phyloP scores from a whole-genome alignment of 2,113 vertebrate species.

The Equus quagga region DNA sequence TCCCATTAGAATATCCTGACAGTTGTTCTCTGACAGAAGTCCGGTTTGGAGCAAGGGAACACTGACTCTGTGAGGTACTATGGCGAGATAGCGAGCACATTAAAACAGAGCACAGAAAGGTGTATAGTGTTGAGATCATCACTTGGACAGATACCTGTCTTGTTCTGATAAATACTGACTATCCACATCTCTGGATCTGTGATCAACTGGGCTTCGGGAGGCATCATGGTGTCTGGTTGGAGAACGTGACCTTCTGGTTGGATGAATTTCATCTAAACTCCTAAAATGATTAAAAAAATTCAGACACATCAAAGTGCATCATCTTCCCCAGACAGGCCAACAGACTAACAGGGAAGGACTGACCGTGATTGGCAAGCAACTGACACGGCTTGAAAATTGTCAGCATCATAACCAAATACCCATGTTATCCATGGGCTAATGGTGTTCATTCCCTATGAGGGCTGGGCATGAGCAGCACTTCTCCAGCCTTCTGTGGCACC shows the following conservation, averaged over 20 bases:
- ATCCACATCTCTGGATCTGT: constrained; percentile 93
- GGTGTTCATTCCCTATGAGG: neutral
- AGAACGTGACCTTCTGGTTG: constrained; percentile 95
- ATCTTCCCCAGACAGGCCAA: neutral
- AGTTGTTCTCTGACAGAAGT: constrained; percentile 10
- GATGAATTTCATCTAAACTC: constrained; percentile 99
- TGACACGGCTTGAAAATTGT: neutral
- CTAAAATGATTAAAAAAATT: constrained; percentile 85
- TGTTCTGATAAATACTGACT: constrained; percentile 96
- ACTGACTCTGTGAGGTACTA: neutral
- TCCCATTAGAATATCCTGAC: neutral
- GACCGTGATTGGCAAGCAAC: neutral
- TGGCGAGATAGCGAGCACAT: neutral
- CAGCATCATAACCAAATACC: neutral
- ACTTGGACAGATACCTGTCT: constrained; percentile 94
- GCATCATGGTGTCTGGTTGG: constrained; percentile 95
- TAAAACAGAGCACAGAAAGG: constrained; percentile 53
- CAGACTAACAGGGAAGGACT: neutral
- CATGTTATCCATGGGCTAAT: neutral
- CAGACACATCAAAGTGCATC: neutral
- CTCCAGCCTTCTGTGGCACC: neutral
- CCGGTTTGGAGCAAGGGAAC: neutral
- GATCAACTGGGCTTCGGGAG: constrained; percentile 92
- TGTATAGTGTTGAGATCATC: constrained; percentile 50
- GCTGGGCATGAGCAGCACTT: neutral